These are phyloP conservation scores for Bubo blakistoni DNA, from an alignment of 2,113 vertebrate genomes.

Conservation along the genomic window DNA sequence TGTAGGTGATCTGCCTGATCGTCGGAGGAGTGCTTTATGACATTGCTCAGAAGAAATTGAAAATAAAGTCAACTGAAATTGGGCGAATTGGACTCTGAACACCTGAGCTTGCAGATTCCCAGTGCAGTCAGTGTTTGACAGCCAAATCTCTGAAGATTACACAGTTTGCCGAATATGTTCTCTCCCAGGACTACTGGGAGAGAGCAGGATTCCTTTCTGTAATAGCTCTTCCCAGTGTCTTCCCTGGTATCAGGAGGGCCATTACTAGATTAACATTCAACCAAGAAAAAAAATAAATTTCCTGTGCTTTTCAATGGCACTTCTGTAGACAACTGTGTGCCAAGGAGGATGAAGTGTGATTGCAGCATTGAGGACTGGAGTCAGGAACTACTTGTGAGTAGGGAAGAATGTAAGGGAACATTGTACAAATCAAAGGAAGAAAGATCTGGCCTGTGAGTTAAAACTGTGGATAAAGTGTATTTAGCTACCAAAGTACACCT, in stretches of 20 bases:
- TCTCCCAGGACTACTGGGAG: not conserved
- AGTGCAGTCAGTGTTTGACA: not conserved
- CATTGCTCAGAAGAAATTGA: not conserved
- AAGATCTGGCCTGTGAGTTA: not conserved
- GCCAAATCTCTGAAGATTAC: not conserved
- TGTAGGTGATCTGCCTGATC: not conserved
- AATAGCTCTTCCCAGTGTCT: not conserved
- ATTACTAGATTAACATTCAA: not conserved
- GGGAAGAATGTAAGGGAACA: not conserved
- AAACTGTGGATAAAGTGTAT: not conserved
- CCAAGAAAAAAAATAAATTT: not conserved
- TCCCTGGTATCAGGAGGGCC: not conserved
- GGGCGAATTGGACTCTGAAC: not conserved
- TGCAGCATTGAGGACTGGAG: not conserved
- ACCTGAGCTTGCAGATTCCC: slow-evolving; percentile 18
- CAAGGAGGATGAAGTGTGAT: not conserved
- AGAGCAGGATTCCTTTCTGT: not conserved
- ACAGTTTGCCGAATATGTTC: not conserved
- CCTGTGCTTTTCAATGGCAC: not conserved
- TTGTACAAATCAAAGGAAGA: not conserved
- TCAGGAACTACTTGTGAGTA: not conserved
- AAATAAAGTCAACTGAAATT: not conserved
- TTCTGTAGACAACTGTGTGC: not conserved
- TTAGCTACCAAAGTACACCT: not conserved
- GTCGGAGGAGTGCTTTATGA: not conserved